Conservation (phyloP, 2,797 vertebrate genomes). For the Sternotherus odoratus region DNA sequence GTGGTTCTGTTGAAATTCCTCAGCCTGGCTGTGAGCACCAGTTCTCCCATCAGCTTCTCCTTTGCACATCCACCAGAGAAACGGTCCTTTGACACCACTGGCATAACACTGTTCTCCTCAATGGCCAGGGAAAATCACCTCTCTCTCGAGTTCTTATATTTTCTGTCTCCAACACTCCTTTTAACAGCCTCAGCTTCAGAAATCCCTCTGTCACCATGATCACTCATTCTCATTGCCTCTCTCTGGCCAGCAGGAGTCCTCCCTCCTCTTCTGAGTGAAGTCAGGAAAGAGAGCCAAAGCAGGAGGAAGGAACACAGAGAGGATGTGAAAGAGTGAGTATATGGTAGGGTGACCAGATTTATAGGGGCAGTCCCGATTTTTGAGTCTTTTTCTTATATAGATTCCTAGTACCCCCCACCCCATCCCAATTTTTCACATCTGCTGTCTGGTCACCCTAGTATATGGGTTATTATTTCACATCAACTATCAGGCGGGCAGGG, state of each 20-base stretch:
- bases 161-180: background rate
- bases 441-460: too few species aligned
- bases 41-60: background rate
- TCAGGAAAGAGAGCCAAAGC: fast-evolving
- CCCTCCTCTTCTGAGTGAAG: background rate
- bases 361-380: too few species aligned
- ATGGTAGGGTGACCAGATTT: too few species aligned
- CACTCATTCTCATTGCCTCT: background rate
- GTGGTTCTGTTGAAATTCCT: background rate
- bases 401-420: too few species aligned
- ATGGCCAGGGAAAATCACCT: background rate
- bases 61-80: background rate
- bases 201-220: background rate
- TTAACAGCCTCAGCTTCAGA: background rate
- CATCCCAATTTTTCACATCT: too few species aligned
- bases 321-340: background rate
- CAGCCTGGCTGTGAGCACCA: background rate
- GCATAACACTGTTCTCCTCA: background rate
- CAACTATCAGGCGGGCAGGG: background rate
- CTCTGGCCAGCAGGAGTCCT: background rate
- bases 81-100: background rate
- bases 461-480: background rate
- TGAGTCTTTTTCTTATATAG: too few species aligned
- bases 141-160: background rate
- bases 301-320: background rate